phyloP scores from a whole-genome alignment of 2,797 vertebrate species.

The Pangasius sanitwongsei region DNA sequence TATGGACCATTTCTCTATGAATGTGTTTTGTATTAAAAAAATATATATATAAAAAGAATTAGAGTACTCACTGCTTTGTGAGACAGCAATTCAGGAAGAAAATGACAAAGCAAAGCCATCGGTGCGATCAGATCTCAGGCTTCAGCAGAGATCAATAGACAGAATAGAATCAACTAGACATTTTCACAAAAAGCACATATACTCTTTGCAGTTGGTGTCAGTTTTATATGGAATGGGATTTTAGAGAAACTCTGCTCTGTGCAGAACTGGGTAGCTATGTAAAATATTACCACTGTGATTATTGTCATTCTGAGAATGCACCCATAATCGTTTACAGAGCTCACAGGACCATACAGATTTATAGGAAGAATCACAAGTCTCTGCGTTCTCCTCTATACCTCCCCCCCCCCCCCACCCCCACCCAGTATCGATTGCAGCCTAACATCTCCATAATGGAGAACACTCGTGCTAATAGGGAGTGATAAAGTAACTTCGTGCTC shows the following conservation, averaged over 20 bases:
- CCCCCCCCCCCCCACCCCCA: too few relatives aligned
- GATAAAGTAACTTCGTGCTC: slow-evolving; percentile 71
- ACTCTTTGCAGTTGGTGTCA: slow-evolving; percentile 33
- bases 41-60: neutral
- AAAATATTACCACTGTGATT: slow-evolving; percentile 60
- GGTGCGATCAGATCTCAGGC: slow-evolving; percentile 3
- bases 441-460: slow-evolving; percentile 73
- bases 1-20: neutral
- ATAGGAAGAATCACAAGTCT: slow-evolving; percentile 64
- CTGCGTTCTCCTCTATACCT: slow-evolving; percentile 61
- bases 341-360: slow-evolving; percentile 65
- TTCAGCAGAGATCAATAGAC: slow-evolving; percentile 45
- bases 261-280: slow-evolving; percentile 3
- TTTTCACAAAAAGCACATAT: slow-evolving; percentile 45
- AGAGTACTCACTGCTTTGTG: slow-evolving; percentile 8
- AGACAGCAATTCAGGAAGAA: slow-evolving; percentile 35
- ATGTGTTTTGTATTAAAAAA: slow-evolving; percentile 7
- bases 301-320: slow-evolving; percentile 36
- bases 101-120: slow-evolving; percentile 48
- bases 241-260: slow-evolving; percentile 17
- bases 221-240: slow-evolving; percentile 42
- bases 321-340: slow-evolving; percentile 53
- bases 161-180: slow-evolving; percentile 17
- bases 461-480: slow-evolving; percentile 72
- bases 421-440: slow-evolving; percentile 71